Percentiles rank a stretch among this genome's conserved stretches.
phyloP scores from a whole-genome alignment of 2,888 invertebrate genomes.

The Brassicogethes aeneus region DNA sequence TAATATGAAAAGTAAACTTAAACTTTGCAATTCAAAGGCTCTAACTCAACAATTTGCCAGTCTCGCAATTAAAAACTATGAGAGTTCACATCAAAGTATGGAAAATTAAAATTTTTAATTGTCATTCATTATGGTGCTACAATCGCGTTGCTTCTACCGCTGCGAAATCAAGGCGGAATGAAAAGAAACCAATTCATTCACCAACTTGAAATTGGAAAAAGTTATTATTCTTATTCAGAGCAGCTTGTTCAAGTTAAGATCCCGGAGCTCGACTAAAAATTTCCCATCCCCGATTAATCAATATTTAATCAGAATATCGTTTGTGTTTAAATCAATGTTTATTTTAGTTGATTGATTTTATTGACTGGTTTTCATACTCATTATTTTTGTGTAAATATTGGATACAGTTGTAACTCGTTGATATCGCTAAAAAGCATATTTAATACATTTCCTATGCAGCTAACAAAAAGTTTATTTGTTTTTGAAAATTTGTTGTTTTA shows the following conservation, averaged over 20 bases:
- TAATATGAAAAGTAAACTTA: conserved; percentile 1
- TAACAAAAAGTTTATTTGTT: too few relatives aligned
- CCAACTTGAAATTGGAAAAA: not conserved
- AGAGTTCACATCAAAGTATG: not conserved
- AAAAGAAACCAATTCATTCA: not conserved
- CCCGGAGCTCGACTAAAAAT: not conserved
- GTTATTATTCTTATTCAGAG: not conserved
- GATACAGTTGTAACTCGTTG: too few relatives aligned
- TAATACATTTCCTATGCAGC: too few relatives aligned
- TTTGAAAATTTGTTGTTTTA: too few relatives aligned
- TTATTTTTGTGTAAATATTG: conserved; percentile 15
- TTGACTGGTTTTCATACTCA: conserved; percentile 27
- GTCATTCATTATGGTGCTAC: not conserved
- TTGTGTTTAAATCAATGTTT: conserved; percentile 32
- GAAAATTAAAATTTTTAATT: not conserved
- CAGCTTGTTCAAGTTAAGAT: too few relatives aligned
- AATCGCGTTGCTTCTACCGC: too few relatives aligned
- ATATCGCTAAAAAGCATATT: too few relatives aligned
- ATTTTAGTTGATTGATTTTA: conserved; percentile 29
- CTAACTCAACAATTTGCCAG: not conserved
- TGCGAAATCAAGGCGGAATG: too few relatives aligned
- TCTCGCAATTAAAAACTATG: conserved; percentile 1
- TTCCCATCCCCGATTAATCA: conserved; percentile 19
- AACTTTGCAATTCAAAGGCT: not conserved
- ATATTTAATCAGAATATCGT: conserved; percentile 31